Percentiles rank a stretch among this genome's conserved stretches.
Conservation (phyloP, 2,797 vertebrate species). For the Xyrichtys novacula region DNA sequence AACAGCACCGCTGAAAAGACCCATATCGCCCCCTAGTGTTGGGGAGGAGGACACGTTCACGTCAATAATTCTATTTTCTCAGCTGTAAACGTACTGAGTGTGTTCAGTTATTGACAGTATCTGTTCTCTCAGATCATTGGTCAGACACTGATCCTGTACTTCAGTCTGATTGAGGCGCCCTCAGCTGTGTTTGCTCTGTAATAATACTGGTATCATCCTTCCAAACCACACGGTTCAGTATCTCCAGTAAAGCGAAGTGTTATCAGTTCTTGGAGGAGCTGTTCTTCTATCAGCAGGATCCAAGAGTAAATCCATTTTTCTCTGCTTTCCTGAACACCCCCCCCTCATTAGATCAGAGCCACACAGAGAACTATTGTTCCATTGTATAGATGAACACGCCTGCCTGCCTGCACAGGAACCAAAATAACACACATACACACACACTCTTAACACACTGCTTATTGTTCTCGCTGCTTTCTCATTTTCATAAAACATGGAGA, state of each 20-base stretch:
- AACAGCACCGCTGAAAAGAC: too few relatives aligned
- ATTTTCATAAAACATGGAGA: constrained; percentile 7
- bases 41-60: too few relatives aligned
- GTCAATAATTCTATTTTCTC: too few relatives aligned
- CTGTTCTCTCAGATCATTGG: too few relatives aligned
- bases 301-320: constrained; percentile 32
- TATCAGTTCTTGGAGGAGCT: constrained; percentile 18
- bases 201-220: neutral
- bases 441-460: neutral
- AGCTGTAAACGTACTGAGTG: too few relatives aligned
- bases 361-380: constrained; percentile 63
- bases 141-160: too few relatives aligned
- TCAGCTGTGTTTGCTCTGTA: neutral
- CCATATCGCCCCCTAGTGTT: too few relatives aligned
- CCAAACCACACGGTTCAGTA: neutral
- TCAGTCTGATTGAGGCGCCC: neutral
- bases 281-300: constrained; percentile 34
- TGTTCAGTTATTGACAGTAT: too few relatives aligned
- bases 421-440: constrained; percentile 23
- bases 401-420: constrained; percentile 31
- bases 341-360: constrained; percentile 66
- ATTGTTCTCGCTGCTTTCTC: constrained; percentile 18
- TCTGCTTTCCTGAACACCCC: constrained; percentile 1
- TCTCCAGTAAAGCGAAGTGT: constrained; percentile 15
- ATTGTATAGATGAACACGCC: constrained; percentile 23